phyloP scores from a whole-genome alignment of 2,888 invertebrate genomes.

The Monopis laevigella region DNA sequence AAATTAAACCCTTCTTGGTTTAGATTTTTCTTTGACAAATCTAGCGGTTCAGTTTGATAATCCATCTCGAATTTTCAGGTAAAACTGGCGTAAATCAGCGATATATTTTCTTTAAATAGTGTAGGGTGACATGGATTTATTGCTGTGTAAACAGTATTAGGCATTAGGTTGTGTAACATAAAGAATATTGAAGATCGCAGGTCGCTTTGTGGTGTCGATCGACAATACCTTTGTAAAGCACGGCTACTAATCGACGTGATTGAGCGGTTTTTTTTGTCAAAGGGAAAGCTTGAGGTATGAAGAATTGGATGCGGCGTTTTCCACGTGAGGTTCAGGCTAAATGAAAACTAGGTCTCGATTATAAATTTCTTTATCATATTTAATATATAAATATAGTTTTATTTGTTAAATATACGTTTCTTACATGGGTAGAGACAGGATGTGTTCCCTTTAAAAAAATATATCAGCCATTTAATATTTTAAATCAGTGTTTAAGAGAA shows the following conservation, averaged over 20 bases:
- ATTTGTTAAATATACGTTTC: no score
- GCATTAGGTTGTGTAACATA: conserved; percentile 40
- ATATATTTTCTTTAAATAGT: conserved; percentile 46
- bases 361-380: no score
- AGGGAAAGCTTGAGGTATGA: no score
- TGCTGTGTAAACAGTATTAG: conserved; percentile 42
- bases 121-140: conserved; percentile 40
- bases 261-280: conserved; percentile 50
- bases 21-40: conserved; percentile 38
- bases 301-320: no score
- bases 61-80: conserved; percentile 44
- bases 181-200: conserved; percentile 30
- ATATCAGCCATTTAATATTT: no score
- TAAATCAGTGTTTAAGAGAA: no score
- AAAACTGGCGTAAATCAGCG: conserved; percentile 40
- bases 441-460: no score
- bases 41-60: conserved; percentile 48
- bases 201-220: conserved; percentile 39
- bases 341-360: no score
- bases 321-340: no score
- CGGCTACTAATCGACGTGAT: conserved; percentile 62
- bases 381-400: no score
- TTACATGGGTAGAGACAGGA: no score
- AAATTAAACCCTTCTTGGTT: conserved; percentile 35
- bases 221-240: conserved; percentile 57